These are phyloP conservation scores for Xerus inauris DNA, from an alignment of 2,113 vertebrate species.

Conservation along the genomic window DNA sequence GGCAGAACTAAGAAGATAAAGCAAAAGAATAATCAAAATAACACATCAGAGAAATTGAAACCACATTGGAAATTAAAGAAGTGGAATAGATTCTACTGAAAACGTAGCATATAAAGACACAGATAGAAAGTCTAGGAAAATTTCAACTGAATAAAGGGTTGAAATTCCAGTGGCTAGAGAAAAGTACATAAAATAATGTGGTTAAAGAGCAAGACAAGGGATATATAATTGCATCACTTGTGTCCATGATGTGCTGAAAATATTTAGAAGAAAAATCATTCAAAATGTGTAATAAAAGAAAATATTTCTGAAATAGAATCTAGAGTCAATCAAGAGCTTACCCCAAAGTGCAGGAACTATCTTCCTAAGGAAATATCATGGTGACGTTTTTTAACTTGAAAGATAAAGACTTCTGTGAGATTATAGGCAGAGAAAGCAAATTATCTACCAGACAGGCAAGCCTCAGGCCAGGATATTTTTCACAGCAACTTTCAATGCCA, in stretches of 20 bases:
- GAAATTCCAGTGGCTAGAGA: neutral
- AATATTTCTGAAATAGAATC: constrained; percentile 25
- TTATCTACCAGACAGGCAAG: neutral
- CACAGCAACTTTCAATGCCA: constrained; percentile 2
- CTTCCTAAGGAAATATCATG: neutral
- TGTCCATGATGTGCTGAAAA: neutral
- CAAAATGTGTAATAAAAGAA: neutral
- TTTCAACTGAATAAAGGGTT: neutral
- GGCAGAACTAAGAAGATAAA: neutral
- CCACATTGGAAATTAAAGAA: neutral
- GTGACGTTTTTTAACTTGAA: neutral
- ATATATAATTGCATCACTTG: neutral
- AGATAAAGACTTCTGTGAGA: neutral
- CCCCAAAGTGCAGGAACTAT: neutral
- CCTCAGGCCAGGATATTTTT: constrained; percentile 37
- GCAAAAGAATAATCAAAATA: neutral
- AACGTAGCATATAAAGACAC: neutral
- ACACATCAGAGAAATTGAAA: constrained; percentile 9
- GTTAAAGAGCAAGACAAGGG: neutral
- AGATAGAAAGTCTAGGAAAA: neutral
- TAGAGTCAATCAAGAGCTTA: neutral
- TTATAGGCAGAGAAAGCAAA: neutral
- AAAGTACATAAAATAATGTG: neutral
- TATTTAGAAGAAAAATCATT: constrained; percentile 29
- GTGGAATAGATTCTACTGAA: constrained; percentile 30